Percentiles rank a stretch among this genome's conserved stretches.
Evolutionary conservation across 2,888 invertebrate species (phyloP).

Genomic region (Lomographa bimaculata): DNA sequence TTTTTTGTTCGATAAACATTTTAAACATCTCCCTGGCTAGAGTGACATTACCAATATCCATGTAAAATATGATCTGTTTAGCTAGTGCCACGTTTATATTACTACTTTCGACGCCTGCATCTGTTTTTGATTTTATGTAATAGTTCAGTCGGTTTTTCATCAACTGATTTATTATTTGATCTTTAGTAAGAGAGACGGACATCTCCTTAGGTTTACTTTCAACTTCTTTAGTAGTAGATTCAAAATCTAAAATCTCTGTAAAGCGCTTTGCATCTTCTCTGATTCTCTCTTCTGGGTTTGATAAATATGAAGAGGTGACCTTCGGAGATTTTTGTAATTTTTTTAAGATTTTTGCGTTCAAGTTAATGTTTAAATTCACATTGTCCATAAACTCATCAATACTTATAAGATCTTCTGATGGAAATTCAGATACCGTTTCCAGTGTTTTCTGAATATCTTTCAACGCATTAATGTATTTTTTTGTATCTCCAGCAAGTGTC

Average conservation of each 20-base stretch:
- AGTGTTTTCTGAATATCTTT: conserved; percentile 44
- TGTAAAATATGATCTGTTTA: conserved; percentile 50
- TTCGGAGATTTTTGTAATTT: conserved; percentile 36
- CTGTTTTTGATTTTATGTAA: conserved; percentile 55
- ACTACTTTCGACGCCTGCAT: conserved; percentile 35
- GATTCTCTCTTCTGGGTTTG: not conserved
- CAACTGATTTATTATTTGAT: conserved; percentile 61
- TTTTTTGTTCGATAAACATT: conserved; percentile 47
- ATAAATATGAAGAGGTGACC: not conserved
- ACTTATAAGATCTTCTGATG: conserved; percentile 40
- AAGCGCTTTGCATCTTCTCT: too few species aligned
- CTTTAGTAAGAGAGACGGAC: conserved; percentile 45
- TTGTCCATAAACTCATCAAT: conserved; percentile 54
- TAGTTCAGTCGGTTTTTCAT: conserved; percentile 59
- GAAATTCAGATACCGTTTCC: conserved; percentile 31
- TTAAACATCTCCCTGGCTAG: conserved; percentile 65
- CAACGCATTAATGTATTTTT: conserved; percentile 45
- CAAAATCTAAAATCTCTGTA: too few species aligned
- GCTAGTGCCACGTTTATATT: conserved; percentile 61
- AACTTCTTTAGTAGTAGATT: too few species aligned
- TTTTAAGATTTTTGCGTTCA: conserved; percentile 47
- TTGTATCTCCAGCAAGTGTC: conserved; percentile 52
- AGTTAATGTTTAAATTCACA: conserved; percentile 43
- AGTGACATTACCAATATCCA: conserved; percentile 54
- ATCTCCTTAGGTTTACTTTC: too few species aligned